Percentiles rank a stretch among this genome's conserved stretches.
Conservation (phyloP, 2,113 vertebrate species). For the Anoplopoma fimbria region DNA sequence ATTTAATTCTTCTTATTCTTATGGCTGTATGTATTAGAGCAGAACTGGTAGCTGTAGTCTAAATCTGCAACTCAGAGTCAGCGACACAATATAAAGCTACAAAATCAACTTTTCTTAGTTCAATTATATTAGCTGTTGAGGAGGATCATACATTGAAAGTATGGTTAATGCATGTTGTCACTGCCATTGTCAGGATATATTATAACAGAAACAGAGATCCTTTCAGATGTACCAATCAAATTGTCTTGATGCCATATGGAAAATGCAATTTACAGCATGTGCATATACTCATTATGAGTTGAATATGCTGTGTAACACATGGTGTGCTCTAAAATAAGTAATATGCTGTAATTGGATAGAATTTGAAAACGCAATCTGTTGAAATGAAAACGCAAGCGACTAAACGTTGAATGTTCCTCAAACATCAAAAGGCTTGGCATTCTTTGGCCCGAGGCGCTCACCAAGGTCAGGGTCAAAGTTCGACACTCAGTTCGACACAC, state of each 20-base stretch:
- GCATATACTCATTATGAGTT: neutral
- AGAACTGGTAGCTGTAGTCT: neutral
- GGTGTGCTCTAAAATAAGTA: neutral
- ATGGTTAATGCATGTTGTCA: neutral
- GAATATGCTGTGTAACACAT: neutral
- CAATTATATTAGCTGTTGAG: neutral
- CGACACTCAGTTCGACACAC: neutral
- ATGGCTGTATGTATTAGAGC: neutral
- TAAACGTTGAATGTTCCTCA: neutral
- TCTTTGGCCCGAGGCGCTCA: neutral
- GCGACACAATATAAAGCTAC: neutral
- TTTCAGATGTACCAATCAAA: neutral
- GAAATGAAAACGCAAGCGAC: neutral
- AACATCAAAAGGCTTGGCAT: neutral
- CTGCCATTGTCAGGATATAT: neutral
- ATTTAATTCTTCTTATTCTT: neutral
- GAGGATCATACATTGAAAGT: neutral
- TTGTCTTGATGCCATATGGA: constrained; percentile 5
- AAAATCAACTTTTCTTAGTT: neutral
- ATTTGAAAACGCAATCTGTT: constrained; percentile 12
- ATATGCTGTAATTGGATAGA: constrained; percentile 12
- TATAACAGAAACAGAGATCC: neutral
- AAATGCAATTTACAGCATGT: neutral
- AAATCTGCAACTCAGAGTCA: neutral
- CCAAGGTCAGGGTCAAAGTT: constrained; percentile 30